Evolutionary conservation across 1,140 invertebrate species (phyloP), one percentile per base, ranked within the genome.

Genomic region (Venturia canescens): DNA sequence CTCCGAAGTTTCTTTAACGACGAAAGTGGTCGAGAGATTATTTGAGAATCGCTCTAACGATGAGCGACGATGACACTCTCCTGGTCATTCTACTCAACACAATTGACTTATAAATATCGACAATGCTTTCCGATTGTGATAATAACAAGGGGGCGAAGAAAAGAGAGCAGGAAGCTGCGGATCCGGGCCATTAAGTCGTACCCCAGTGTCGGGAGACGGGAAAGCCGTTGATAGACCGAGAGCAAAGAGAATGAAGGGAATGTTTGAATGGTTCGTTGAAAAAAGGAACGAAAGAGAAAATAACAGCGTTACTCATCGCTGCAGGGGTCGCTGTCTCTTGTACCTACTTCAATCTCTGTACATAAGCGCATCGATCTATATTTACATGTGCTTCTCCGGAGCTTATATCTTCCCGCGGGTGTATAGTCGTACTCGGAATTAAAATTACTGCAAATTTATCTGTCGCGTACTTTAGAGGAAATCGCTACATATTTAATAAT

Each of bases 341-440:
- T 66, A 15, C 21, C 23, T 27, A 66, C 60, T 34, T 34, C 7
- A 7, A 27, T 7, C 4, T 44, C 44, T 67, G 38, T 48, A 60
- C 38, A 78, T 57, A 77, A 44, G 26, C 72, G 67, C 74, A 79
- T 53, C 48, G 29, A 21, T 69, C 18, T 34, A 78, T 78, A 76
- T 50, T n/a, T 67, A 70, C 79, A 27, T 76, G 72, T 53, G 16
- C 31, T 78, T 63, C 67, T 71, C 44, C 48, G 66, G 67, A 60
- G 48, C 53, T 34, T 78, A 71, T 75, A 57, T 23, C 21, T 48
- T 48, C 44, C 16, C 53, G 5, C 53, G 63, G 48, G 70, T 72
- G 9, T 57, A 57, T 57, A 57, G 18, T 57, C 7, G 21, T 57
- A 57, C 18, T 57, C 21, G 53, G 21, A 57, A 53, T 53, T 34